Evolutionary conservation across 2,888 invertebrate genomes (phyloP).

Genomic region (Amblyjoppa fuscipennis): DNA sequence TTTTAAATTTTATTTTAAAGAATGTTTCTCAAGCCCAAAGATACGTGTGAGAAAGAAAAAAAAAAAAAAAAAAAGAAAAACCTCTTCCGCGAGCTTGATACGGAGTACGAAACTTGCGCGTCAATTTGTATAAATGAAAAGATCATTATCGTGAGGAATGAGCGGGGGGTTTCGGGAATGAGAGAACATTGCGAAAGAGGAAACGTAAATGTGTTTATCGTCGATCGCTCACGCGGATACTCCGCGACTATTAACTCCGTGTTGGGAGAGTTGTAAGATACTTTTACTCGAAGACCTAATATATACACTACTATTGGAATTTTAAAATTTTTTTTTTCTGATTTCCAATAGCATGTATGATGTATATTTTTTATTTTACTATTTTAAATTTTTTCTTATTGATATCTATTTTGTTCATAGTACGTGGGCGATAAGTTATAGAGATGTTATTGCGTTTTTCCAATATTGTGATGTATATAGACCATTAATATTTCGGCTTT

Average conservation of each 20-base stretch:
- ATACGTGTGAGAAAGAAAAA: slow-evolving; percentile 30
- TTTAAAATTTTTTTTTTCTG: not conserved
- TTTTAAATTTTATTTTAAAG: not conserved
- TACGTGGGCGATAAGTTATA: no score
- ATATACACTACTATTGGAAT: slow-evolving; percentile 36
- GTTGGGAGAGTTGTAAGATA: slow-evolving; percentile 51
- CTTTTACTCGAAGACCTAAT: slow-evolving; percentile 54
- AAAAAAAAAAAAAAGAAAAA: slow-evolving; percentile 12
- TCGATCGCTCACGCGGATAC: slow-evolving; percentile 1
- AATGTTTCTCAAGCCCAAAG: slow-evolving; percentile 15
- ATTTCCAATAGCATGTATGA: slow-evolving; percentile 16
- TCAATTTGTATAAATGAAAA: slow-evolving; percentile 7
- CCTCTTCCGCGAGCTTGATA: slow-evolving; percentile 24
- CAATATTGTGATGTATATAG: not conserved
- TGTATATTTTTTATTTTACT: not conserved
- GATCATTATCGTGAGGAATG: not conserved
- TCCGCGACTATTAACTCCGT: slow-evolving; percentile 1
- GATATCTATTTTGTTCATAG: not conserved
- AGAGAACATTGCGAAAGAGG: not conserved
- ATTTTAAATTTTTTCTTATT: not conserved
- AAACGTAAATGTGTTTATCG: not conserved
- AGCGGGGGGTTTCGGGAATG: not conserved
- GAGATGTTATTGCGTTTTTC: no score
- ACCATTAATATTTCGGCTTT: slow-evolving; percentile 7
- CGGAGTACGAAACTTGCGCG: not conserved